Percentiles rank a stretch among this genome's conserved stretches.
Evolutionary conservation across 1,140 invertebrate genomes (phyloP).

Genomic region (Achroia grisella): DNA sequence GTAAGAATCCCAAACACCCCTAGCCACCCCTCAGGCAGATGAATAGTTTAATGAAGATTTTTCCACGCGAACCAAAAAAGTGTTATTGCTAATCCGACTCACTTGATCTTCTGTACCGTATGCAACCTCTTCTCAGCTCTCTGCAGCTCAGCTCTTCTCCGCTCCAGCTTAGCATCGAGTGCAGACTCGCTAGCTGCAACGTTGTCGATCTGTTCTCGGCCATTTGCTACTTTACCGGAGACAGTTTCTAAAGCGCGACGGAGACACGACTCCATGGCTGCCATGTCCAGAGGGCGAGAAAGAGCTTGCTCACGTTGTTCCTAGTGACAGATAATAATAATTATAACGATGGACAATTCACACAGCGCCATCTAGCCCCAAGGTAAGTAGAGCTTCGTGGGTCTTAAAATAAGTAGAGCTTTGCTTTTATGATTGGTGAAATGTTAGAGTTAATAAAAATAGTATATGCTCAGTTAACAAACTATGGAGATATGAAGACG

Average conservation of each 20-base stretch:
- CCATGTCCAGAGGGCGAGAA: slow-evolving; percentile 85
- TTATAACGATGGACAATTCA: no score
- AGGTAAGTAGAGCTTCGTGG: no score
- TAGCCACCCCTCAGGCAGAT: no score
- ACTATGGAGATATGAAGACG: no score
- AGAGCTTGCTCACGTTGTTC: slow-evolving; percentile 66
- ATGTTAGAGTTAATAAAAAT: no score
- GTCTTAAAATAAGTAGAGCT: no score
- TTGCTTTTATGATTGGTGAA: no score
- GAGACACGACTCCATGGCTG: slow-evolving; percentile 85
- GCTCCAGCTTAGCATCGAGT: slow-evolving; percentile 93
- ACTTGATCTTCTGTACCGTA: slow-evolving; percentile 95
- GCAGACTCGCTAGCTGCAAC: slow-evolving; percentile 89
- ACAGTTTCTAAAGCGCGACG: slow-evolving; percentile 81
- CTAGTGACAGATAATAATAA: slow-evolving; percentile 31
- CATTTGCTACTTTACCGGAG: slow-evolving; percentile 82
- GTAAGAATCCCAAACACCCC: no score
- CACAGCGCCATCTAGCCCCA: no score
- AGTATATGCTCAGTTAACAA: no score
- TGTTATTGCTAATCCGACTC: slow-evolving; percentile 10
- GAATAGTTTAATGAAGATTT: no score
- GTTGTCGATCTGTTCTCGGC: slow-evolving; percentile 85
- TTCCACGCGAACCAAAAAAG: no score
- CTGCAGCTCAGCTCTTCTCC: slow-evolving; percentile 91
- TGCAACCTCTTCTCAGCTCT: slow-evolving; percentile 93